Evolutionary conservation across 2,888 invertebrate genomes (phyloP).

Genomic region (Lampropteryx suffumata): DNA sequence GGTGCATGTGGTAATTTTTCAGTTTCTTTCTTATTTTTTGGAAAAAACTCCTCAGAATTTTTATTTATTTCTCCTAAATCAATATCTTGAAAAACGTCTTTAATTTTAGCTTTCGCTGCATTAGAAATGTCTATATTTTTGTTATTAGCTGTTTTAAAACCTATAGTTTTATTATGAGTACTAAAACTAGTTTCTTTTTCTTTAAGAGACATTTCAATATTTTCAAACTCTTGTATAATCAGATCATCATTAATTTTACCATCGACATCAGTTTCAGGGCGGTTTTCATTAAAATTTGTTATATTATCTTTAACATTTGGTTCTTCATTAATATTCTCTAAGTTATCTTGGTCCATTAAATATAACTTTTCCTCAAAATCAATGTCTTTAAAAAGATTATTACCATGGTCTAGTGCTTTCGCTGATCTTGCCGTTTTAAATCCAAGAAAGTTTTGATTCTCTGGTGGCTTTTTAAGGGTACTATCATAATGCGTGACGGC

Average conservation of each 20-base stretch:
- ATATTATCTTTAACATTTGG: background rate
- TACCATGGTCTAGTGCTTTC: slow-evolving; percentile 39
- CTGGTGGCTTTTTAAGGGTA: background rate
- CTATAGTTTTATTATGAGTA: slow-evolving; percentile 12
- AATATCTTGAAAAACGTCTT: slow-evolving; percentile 43
- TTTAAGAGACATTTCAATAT: slow-evolving; percentile 46
- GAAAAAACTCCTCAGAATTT: background rate
- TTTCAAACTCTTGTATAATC: slow-evolving; percentile 49
- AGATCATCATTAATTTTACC: slow-evolving; percentile 21
- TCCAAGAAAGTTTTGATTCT: slow-evolving; percentile 40
- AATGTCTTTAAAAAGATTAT: slow-evolving; percentile 45
- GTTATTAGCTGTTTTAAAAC: slow-evolving; percentile 55
- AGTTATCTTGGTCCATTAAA: background rate
- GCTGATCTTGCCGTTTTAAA: slow-evolving; percentile 60
- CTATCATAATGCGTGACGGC: background rate
- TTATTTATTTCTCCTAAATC: slow-evolving; percentile 6
- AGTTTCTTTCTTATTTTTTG: background rate
- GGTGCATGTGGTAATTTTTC: background rate
- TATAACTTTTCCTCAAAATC: slow-evolving; percentile 28
- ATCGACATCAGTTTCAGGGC: background rate
- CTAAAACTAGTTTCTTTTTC: slow-evolving; percentile 22
- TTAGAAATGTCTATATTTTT: slow-evolving; percentile 48
- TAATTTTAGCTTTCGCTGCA: slow-evolving; percentile 37
- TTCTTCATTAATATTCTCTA: background rate
- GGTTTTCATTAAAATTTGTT: slow-evolving; percentile 25